Conservation (phyloP, 1,140 invertebrate genomes). For the Drosophila aff. region DNA sequence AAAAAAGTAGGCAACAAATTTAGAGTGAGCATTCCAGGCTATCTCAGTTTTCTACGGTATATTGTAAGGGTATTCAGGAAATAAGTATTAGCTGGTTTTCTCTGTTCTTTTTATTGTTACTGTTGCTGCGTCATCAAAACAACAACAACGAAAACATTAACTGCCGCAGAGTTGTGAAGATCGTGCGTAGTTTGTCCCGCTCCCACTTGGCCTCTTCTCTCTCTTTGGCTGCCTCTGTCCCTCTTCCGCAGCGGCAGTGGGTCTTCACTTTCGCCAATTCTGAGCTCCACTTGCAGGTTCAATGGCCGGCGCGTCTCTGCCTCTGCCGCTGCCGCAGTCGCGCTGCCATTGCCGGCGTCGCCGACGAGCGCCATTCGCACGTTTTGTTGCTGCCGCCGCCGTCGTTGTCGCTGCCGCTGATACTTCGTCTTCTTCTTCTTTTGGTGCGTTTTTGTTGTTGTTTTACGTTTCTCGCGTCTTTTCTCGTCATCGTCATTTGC, state of each 20-base stretch:
- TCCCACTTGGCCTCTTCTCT: slow-evolving; percentile 10
- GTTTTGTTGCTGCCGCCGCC: slow-evolving; percentile 45
- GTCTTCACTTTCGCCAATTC: slow-evolving; percentile 84
- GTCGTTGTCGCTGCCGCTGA: slow-evolving; percentile 6
- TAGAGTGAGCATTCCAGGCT: neutral
- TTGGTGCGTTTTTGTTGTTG: slow-evolving; percentile 23
- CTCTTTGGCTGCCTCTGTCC: slow-evolving; percentile 12
- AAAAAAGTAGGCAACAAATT: slow-evolving; percentile 1
- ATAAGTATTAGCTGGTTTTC: neutral
- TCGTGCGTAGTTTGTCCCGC: slow-evolving; percentile 40
- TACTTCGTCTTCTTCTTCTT: neutral
- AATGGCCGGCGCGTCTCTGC: slow-evolving; percentile 53
- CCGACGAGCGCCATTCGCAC: slow-evolving; percentile 74
- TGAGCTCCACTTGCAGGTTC: slow-evolving; percentile 80
- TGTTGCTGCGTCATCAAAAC: slow-evolving; percentile 68
- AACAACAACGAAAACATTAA: slow-evolving; percentile 14
- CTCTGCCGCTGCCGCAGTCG: slow-evolving; percentile 29
- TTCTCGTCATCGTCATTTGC: slow-evolving; percentile 31
- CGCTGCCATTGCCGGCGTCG: slow-evolving; percentile 16
- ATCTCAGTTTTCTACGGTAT: neutral
- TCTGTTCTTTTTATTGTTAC: slow-evolving; percentile 54
- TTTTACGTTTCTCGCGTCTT: slow-evolving; percentile 30
- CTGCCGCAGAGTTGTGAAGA: slow-evolving; percentile 21
- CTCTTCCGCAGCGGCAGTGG: slow-evolving; percentile 72
- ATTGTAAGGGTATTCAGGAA: slow-evolving; percentile 3